Evolutionary conservation across 2,113 vertebrate genomes (phyloP).

Genomic region (Syrmaticus mikado): DNA sequence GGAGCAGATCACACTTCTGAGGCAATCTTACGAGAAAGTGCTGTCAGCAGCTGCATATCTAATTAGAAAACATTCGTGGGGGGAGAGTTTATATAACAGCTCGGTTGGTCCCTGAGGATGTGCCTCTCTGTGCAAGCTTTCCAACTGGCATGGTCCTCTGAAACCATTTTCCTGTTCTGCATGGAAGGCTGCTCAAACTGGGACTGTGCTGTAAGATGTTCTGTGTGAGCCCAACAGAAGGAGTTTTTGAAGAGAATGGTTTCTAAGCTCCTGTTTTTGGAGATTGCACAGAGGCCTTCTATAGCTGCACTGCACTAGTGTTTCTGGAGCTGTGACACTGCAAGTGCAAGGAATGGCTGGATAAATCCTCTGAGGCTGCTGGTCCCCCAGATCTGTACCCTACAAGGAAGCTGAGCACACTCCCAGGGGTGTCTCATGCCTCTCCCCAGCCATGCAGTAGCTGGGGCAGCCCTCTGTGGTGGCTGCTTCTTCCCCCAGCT

Average conservation of each 20-base stretch:
- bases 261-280: background rate
- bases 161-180: background rate
- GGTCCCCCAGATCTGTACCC: too few species aligned
- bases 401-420: fast-evolving
- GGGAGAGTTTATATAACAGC: background rate
- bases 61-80: background rate
- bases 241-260: background rate
- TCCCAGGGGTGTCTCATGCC: fast-evolving
- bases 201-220: background rate
- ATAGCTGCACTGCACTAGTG: fast-evolving
- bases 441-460: fast-evolving
- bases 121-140: background rate
- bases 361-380: background rate
- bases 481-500: background rate
- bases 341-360: background rate
- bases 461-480: background rate
- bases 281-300: background rate
- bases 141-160: background rate
- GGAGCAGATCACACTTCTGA: background rate
- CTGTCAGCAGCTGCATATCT: background rate
- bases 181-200: background rate
- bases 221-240: background rate
- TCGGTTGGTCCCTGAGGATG: background rate
- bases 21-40: background rate
- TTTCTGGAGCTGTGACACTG: background rate